Conservation (phyloP, 2,797 vertebrate genomes). For the Falco peregrinus region DNA sequence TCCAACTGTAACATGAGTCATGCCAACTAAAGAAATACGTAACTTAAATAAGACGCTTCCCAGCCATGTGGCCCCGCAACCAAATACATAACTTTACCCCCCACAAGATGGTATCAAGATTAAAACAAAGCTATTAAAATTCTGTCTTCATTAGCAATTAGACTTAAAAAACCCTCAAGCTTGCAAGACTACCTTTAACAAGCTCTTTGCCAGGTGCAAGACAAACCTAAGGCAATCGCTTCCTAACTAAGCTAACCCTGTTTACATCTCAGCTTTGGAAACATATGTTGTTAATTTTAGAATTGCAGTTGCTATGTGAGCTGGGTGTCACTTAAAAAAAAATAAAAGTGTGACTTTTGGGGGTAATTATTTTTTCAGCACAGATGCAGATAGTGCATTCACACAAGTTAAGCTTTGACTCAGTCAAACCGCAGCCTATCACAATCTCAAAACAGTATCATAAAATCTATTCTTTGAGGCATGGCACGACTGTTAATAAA, state of each 20-base stretch:
- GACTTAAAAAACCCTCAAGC: neutral
- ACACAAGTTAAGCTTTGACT: neutral
- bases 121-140: constrained; percentile 15
- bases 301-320: neutral
- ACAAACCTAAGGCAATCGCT: neutral
- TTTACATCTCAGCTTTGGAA: constrained; percentile 9
- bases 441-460: neutral
- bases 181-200: constrained; percentile 17
- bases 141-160: neutral
- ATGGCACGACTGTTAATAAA: neutral
- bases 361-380: neutral
- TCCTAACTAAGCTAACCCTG: constrained; percentile 5
- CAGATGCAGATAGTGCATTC: neutral
- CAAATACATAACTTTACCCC: neutral
- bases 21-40: neutral
- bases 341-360: neutral
- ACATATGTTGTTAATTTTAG: constrained; percentile 34
- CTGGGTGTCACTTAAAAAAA: neutral
- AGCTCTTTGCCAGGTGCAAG: neutral
- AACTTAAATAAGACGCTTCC: neutral
- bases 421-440: neutral
- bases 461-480: neutral
- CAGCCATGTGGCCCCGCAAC: neutral
- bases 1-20: neutral
- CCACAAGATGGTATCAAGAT: neutral